Evolutionary conservation across 2,113 vertebrate species (phyloP), one percentile per base, ranked within the genome.

Genomic region (Pogonocichla stellata): DNA sequence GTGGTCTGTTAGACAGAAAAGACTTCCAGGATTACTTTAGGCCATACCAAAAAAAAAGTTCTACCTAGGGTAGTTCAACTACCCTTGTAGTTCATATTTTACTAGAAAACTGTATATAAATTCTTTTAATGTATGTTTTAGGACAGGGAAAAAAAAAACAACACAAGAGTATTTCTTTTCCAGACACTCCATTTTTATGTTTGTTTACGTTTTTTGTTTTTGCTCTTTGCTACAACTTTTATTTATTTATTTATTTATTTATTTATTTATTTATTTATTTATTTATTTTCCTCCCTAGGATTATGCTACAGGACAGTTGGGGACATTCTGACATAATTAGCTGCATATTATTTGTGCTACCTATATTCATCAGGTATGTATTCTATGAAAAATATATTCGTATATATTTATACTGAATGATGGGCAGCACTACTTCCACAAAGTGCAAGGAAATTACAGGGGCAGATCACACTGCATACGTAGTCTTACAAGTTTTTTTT

Each of bases 141-240:
- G 6, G 26, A 29, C 6, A 50, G 61, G 33, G 38, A 38, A 48
- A 24, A 31, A 61, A 50, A 58, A 42, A 42, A 14, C 11, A 14
- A 14, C 53, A 0, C 8, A 50, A 28, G 9, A 66, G 3, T 2
- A 3, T 36, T 67, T 79, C 0, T 90, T 14, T 40, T 26, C 12
- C 1, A 33, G 15, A 29, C 2, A 12, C 6, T 54, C 2, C 0
- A 1, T 36, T 50, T 73, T 36, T 19, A 34, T 28, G 7, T 45
- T 53, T 51, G 31, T 53, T 51, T 43, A 19, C 34, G n/a, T 0
- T 9, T 50, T 38, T 31, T 31, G 20, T 12, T 60, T 19, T 29
- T 17, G 6, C 4, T 36, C 15, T 42, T 47, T 48, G 16, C 9
- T 45, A 7, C 9, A 54, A 4, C 4, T 6, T 26, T 47, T 40